Percentiles rank a stretch among this genome's conserved stretches.
Conservation (phyloP, 2,113 vertebrate genomes). For the Smithornis capensis region DNA sequence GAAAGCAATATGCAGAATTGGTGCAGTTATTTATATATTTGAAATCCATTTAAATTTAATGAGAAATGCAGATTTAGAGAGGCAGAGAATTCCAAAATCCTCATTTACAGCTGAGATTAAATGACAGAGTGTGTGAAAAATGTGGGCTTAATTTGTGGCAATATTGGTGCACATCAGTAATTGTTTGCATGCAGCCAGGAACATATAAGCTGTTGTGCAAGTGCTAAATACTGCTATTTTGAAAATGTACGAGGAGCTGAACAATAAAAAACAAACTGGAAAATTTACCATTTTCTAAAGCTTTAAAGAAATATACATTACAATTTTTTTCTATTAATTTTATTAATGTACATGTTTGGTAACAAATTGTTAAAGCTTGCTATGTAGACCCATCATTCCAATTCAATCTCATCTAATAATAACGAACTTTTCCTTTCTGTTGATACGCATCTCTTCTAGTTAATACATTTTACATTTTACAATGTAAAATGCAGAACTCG, state of each 20-base stretch:
- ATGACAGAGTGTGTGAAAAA: conserved; percentile 9
- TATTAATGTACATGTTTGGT: neutral
- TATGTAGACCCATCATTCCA: neutral
- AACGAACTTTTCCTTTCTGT: neutral
- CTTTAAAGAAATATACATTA: neutral
- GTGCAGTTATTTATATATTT: conserved; percentile 64
- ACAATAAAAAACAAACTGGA: neutral
- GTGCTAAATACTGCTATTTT: neutral
- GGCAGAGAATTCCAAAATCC: conserved; percentile 38
- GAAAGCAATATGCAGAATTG: conserved; percentile 12
- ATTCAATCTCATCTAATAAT: neutral
- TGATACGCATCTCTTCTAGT: neutral
- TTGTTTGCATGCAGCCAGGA: neutral
- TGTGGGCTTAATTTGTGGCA: conserved; percentile 47
- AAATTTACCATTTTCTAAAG: neutral
- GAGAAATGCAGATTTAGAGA: conserved; percentile 60
- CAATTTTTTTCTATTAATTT: neutral
- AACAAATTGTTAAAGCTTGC: neutral
- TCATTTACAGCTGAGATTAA: conserved; percentile 32
- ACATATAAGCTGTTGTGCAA: neutral
- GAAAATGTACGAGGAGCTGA: conserved; percentile 25
- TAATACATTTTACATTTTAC: neutral
- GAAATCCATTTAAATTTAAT: conserved; percentile 57
- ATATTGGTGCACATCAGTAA: neutral
- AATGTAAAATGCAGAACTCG: neutral